These are phyloP conservation scores for Sinocyclocheilus grahami DNA, from an alignment of 2,113 vertebrate species.

Conservation along the genomic window DNA sequence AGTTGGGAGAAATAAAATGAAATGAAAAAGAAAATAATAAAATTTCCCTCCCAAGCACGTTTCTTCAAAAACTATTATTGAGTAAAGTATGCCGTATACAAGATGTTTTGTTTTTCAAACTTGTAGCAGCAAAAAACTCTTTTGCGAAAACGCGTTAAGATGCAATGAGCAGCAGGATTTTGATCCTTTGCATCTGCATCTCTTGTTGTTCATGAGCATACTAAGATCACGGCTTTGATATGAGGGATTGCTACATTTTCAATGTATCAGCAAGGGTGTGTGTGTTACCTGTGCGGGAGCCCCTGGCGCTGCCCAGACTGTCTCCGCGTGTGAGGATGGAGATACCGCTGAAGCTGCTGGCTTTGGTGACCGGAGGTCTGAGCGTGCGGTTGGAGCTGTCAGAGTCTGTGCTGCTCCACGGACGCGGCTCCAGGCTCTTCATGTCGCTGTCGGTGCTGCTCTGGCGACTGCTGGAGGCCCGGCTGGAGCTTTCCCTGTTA, in stretches of 20 bases:
- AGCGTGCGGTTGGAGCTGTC: conserved; percentile 91
- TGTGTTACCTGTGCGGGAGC: conserved; percentile 83
- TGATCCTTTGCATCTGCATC: neutral
- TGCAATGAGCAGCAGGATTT: neutral
- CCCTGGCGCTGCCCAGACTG: conserved; percentile 88
- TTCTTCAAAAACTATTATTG: too few species aligned
- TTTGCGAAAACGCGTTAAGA: neutral
- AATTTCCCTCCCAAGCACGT: too few species aligned
- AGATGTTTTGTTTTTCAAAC: too few species aligned
- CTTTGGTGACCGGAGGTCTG: conserved; percentile 94
- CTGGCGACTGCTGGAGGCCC: conserved; percentile 92
- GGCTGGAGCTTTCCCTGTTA: conserved; percentile 86
- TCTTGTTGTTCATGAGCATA: neutral
- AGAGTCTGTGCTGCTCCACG: conserved; percentile 98
- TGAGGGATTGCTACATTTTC: neutral
- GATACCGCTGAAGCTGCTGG: conserved; percentile 99
- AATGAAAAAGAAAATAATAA: too few species aligned
- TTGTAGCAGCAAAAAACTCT: too few species aligned
- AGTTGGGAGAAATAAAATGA: too few species aligned
- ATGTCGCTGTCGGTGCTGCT: conserved; percentile 98
- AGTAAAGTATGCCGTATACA: too few species aligned
- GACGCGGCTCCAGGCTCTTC: conserved; percentile 93
- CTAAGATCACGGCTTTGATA: neutral
- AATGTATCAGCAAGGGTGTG: neutral
- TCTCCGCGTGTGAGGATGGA: conserved; percentile 96